Conservation (phyloP, 2,888 invertebrate species). For the Lepetodrilus schrolli region DNA sequence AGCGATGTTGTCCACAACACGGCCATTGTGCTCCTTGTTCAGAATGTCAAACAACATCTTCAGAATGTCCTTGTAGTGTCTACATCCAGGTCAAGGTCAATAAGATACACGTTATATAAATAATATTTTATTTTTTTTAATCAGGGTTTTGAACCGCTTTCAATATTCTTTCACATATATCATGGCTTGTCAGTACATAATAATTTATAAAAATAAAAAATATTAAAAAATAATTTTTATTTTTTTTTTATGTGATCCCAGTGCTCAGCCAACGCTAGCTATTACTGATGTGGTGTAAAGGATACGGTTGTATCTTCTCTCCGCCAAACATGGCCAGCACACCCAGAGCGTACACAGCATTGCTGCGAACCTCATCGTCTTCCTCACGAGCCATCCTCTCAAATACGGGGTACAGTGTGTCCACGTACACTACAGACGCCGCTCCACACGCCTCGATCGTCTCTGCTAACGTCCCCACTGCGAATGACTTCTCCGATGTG, state of each 20-base stretch:
- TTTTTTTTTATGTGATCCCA: no score
- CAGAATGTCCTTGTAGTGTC: constrained; percentile 82
- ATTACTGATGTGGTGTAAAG: no score
- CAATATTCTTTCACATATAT: neutral
- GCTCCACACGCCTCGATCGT: constrained; percentile 80
- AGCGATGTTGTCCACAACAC: constrained; percentile 85
- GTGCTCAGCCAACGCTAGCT: no score
- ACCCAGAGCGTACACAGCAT: constrained; percentile 85
- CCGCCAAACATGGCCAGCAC: constrained; percentile 82
- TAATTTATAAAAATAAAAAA: no score
- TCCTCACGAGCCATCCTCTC: constrained; percentile 80
- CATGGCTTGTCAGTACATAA: no score
- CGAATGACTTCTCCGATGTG: constrained; percentile 82
- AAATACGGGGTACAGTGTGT: constrained; percentile 81
- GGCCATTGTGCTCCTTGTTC: constrained; percentile 80
- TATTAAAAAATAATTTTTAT: no score
- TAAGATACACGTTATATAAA: neutral
- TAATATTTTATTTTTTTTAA: neutral
- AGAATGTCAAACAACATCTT: constrained; percentile 82
- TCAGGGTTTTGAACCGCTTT: neutral
- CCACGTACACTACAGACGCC: constrained; percentile 78
- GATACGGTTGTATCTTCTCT: constrained; percentile 67
- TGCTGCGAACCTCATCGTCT: constrained; percentile 84
- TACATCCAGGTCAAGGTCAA: constrained; percentile 58
- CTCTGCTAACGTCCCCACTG: constrained; percentile 84